Conservation (phyloP, 1,140 invertebrate species). For the Melanaphis sacchari region DNA sequence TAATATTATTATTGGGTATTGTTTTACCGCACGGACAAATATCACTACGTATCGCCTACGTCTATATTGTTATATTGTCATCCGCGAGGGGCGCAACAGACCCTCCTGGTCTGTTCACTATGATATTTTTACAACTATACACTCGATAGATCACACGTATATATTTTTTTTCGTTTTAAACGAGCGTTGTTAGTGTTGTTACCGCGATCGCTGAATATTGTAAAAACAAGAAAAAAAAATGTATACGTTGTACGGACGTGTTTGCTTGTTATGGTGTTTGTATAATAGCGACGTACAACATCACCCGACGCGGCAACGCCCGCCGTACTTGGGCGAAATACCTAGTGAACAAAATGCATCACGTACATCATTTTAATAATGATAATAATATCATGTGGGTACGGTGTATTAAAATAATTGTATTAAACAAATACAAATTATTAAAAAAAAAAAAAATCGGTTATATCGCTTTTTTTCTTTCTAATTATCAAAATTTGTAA, state of each 20-base stretch:
- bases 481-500: not conserved
- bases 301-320: not conserved
- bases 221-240: not conserved
- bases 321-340: not conserved
- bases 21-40: too few species aligned
- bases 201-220: not conserved
- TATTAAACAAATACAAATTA: not conserved
- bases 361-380: not conserved
- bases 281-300: not conserved
- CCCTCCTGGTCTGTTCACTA: too few species aligned
- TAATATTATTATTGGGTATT: too few species aligned
- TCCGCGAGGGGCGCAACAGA: conserved; percentile 41
- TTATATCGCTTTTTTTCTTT: not conserved
- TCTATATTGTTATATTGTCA: conserved; percentile 16
- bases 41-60: too few species aligned
- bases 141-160: not conserved
- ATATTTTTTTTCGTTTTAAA: too few species aligned
- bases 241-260: not conserved
- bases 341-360: not conserved
- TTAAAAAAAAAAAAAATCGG: too few species aligned
- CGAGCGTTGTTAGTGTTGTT: not conserved
- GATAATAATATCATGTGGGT: not conserved
- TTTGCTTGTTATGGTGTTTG: not conserved
- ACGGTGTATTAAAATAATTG: not conserved
- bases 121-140: too few species aligned